Percentiles rank a stretch among this genome's conserved stretches.
phyloP scores from a whole-genome alignment of 1,140 invertebrate genomes.

The Plutomurus gul region DNA sequence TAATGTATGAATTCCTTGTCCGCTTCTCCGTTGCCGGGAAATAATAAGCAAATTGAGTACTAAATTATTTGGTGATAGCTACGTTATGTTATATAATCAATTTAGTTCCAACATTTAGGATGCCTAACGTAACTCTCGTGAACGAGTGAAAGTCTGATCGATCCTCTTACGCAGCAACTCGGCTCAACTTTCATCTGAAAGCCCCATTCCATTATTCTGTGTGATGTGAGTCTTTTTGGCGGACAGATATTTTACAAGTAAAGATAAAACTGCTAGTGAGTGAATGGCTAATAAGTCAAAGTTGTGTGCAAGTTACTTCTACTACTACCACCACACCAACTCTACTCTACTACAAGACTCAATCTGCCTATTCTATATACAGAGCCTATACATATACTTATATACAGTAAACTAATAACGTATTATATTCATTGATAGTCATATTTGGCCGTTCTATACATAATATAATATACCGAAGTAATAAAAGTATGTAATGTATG shows the following conservation, averaged over 20 bases:
- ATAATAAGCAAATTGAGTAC: background rate
- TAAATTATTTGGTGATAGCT: background rate
- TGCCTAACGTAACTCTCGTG: too few species aligned
- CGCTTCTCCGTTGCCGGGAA: background rate
- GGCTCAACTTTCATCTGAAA: too few species aligned
- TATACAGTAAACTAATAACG: too few species aligned
- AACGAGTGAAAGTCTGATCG: too few species aligned
- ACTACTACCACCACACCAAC: too few species aligned
- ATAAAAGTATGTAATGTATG: background rate
- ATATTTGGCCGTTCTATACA: too few species aligned
- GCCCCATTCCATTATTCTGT: too few species aligned
- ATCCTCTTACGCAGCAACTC: too few species aligned
- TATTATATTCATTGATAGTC: too few species aligned
- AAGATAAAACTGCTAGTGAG: background rate
- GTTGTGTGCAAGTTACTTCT: background rate
- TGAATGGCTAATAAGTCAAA: slow-evolving; percentile 4
- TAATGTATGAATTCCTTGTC: background rate
- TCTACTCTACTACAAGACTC: too few species aligned
- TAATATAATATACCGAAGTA: background rate
- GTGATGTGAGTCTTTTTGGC: background rate
- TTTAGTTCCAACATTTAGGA: background rate
- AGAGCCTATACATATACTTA: too few species aligned
- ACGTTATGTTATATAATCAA: background rate
- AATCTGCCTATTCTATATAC: too few species aligned
- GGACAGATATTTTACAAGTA: background rate